Evolutionary conservation across 1,140 invertebrate species (phyloP), one percentile per base, ranked within the genome.

Genomic region (Lamellibrachia luymesi): DNA sequence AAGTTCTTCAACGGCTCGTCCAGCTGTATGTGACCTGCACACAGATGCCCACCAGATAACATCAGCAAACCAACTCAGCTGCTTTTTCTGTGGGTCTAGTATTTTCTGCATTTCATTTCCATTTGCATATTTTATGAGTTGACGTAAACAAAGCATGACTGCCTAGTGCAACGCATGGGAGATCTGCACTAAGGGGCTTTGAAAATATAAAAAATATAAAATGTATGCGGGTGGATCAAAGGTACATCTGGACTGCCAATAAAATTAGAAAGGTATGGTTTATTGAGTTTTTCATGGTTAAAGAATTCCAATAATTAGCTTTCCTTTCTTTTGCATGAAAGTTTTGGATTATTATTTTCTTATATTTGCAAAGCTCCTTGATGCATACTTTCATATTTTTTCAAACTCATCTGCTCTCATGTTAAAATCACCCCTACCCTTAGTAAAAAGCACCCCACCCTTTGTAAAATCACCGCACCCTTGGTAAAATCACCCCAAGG

Each of bases 1-100:
- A 97, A 94, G 94, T 98, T 98, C 27, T 95, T 95, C 94, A 98
- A 95, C 25, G 52, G 56, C 22, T 89, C 90, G 51, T 93, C 94
- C 56, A 94, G 25, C 56, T 92, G 92, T 6, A 94, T 52, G 80
- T 89, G 91, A 92, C 92, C 92, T 92, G 92, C 4, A 92, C 38
- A 91, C 38, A 91, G 91, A 56, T 56, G 52, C 52, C 6, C 52
- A 56, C 52, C 52, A 56, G 52, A 80, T 80, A 80, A 80, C 8
- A 80, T 80, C 64, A 38, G 38, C 38, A 38, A 38, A 38, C 38
- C 38, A 38, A 38, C 38, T 38, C 38, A 17, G 64, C 64, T 80
- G 64, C 64, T 80, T 80, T 80, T 80, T 80, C 64, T 80, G 17
- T 22, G 17, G 64, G 64, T 80, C 64, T 80, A 10, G 13, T 22